phyloP scores from a whole-genome alignment of 2,797 vertebrate genomes.

The Phataginus tetradactyla region DNA sequence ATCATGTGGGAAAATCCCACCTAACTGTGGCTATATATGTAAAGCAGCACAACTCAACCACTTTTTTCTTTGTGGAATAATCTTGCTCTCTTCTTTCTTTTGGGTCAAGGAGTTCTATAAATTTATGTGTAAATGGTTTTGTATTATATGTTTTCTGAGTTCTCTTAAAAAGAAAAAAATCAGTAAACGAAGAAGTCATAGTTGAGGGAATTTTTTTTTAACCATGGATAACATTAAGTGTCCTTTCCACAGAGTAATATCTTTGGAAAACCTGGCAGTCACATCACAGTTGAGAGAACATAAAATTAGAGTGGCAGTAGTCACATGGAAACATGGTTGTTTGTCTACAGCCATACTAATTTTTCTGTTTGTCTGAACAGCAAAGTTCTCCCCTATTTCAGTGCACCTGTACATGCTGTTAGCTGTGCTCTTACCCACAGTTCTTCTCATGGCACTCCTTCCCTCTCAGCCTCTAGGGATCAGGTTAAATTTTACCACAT shows the following conservation, averaged over 20 bases:
- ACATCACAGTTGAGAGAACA: background rate
- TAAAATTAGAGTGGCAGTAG: background rate
- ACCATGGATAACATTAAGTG: background rate
- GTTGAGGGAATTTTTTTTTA: background rate
- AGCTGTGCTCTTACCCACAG: background rate
- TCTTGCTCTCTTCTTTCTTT: background rate
- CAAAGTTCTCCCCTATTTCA: background rate
- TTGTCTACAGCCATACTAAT: background rate
- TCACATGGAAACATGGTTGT: background rate
- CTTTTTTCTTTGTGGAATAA: constrained; percentile 8
- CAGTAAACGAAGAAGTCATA: background rate
- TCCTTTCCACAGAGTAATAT: background rate
- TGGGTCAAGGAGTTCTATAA: background rate
- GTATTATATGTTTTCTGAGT: background rate
- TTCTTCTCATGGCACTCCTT: background rate
- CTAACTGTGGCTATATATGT: background rate
- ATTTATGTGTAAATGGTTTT: background rate
- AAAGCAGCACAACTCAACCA: background rate
- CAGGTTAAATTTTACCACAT: background rate
- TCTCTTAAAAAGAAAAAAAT: background rate
- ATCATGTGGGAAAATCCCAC: background rate
- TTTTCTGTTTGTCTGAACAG: background rate
- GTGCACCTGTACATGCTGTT: background rate
- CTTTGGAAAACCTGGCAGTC: background rate
- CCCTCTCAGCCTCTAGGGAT: background rate